Evolutionary conservation across 2,113 vertebrate genomes (phyloP), one percentile per base, ranked within the genome.

Genomic region (Penelope pileata): DNA sequence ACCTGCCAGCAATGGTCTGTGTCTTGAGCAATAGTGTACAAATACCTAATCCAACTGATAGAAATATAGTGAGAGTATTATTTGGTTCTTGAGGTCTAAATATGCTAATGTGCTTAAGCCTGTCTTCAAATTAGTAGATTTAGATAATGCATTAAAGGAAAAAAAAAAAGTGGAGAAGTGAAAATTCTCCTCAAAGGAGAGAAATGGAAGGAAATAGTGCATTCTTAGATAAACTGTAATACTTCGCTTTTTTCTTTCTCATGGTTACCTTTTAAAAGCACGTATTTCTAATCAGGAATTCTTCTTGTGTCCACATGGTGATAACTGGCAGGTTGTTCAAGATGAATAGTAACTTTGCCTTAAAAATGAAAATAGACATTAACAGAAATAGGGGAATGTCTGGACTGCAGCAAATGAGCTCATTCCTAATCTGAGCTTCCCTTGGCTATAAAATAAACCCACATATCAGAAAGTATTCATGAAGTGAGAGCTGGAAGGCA

Each of bases 361-460:
- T 87, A 74, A 62, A 30, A 69, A 83, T 29, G 58, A 82, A 92
- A 96, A 62, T 15, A 83, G 91, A n/a, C 0, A 0, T 50, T 90
- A 72, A 47, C 0, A 2, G 40, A 90, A 83, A 88, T 42, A 51
- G 3, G 29, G 43, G 82, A 91, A 63, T 75, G 30, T 91, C 62
- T 86, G 3, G 2, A 62, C 88, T 78, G 69, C 13, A 83, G 45
- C 43, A 76, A 82, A 84, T 50, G 24, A 43, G 7, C 12, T 88
- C 16, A 59, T 69, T 70, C 62, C 43, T 73, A 43, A 84, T 93
- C 58, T 53, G 47, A 70, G 32, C 45, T 67, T 85, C 50, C 9
- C 16, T 93, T 75, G 48, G 40, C 69, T 67, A 50, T 91, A 50
- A 93, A 92, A 91, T 81, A 53, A 56, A 92, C 26, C 51, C 75